phyloP scores from a whole-genome alignment of 2,797 vertebrate genomes.

The Rhabdomys pumilio region DNA sequence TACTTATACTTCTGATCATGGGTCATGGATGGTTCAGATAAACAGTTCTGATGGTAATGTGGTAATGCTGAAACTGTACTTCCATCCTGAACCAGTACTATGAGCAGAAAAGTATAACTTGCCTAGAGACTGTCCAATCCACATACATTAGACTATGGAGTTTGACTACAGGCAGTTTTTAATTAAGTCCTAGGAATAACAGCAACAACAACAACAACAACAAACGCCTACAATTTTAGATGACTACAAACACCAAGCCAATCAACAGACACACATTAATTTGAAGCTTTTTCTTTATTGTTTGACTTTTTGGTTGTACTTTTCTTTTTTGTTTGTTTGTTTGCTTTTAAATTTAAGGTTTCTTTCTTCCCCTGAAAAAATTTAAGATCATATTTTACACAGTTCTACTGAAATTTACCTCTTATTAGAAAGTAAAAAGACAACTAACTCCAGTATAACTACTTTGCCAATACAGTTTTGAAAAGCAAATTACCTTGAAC shows the following conservation, averaged over 20 bases:
- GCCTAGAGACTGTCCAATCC: background rate
- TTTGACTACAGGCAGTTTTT: background rate
- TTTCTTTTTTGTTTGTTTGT: too few relatives aligned
- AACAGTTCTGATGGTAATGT: background rate
- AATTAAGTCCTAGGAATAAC: background rate
- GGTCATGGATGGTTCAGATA: background rate
- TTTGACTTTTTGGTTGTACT: too few relatives aligned
- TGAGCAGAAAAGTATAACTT: background rate
- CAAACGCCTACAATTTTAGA: constrained; percentile 19
- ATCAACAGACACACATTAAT: background rate
- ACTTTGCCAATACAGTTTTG: constrained; percentile 39
- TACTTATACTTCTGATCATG: background rate
- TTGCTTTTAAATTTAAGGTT: background rate
- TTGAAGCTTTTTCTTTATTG: background rate
- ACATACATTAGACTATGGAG: background rate
- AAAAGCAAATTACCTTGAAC: background rate
- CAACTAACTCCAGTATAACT: background rate
- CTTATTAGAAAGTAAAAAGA: background rate
- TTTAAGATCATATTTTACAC: constrained; percentile 30
- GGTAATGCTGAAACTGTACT: background rate
- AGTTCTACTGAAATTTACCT: constrained; percentile 60
- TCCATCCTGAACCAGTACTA: background rate
- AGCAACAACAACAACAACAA: constrained; percentile 17
- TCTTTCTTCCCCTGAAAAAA: background rate
- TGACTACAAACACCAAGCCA: background rate